Evolutionary conservation across 2,888 invertebrate species (phyloP).

Genomic region (Stenodera caucasica): DNA sequence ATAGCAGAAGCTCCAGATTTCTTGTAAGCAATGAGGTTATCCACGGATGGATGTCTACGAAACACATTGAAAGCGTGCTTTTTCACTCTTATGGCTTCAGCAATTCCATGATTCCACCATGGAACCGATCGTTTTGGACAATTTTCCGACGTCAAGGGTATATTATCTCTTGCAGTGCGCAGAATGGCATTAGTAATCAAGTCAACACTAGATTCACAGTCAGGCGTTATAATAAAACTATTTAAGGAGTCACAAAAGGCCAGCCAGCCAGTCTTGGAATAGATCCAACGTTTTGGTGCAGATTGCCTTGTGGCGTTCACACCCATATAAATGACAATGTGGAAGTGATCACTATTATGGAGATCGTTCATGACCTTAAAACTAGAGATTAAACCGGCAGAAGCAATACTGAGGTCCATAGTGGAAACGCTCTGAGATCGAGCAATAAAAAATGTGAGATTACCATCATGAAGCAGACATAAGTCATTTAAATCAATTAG

Average conservation of each 20-base stretch:
- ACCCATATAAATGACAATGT: not conserved
- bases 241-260: too few species aligned
- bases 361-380: not conserved
- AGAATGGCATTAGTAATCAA: not conserved
- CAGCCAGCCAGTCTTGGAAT: slow-evolving; percentile 1
- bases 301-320: not conserved
- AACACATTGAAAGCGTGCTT: slow-evolving; percentile 14
- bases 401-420: too few species aligned
- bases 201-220: not conserved
- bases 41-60: slow-evolving; percentile 8
- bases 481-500: too few species aligned
- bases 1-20: slow-evolving; percentile 11
- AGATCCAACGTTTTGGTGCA: not conserved
- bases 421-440: too few species aligned
- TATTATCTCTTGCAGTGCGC: not conserved
- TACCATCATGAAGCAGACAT: too few species aligned
- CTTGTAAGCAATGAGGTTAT: slow-evolving; percentile 19
- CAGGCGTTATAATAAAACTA: not conserved
- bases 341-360: slow-evolving; percentile 9
- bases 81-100: slow-evolving; percentile 11
- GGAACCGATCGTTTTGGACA: not conserved
- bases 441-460: too few species aligned
- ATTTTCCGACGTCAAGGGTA: not conserved
- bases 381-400: too few species aligned
- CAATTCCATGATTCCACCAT: slow-evolving; percentile 15